Evolutionary conservation across 2,888 invertebrate species (phyloP), one percentile per base, ranked within the genome.

Genomic region (Lycophotia porphyrea): DNA sequence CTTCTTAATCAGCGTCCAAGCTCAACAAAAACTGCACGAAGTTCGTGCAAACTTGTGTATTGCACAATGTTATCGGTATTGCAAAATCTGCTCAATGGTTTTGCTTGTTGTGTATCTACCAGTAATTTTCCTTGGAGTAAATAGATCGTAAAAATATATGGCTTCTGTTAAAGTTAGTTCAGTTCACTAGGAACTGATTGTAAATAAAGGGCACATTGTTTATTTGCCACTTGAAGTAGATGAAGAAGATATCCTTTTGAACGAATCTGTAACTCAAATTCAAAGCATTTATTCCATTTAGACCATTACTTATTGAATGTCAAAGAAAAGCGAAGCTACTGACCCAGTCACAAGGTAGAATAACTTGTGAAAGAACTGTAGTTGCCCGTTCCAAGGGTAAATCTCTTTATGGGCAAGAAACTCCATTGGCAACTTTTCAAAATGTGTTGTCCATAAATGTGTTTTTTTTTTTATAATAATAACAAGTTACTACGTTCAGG

Each of bases 41-140:
- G 72, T 76, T 82, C 39, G 74, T 71, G 71, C 74, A 87, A 85
- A 87, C 73, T 75, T 73, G 47, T 71, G 70, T 77, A 86, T 88
- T 86, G 76, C 78, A 79, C 77, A 83, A 79, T 88, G 78, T 84
- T 87, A 88, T 88, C 80, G 65, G 71, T 66, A 67, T 69, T 68
- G 74, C 80, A 72, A 63, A 85, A 82, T 80, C 72, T 79, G 71
- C 42, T 39, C 68, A 77, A 88, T 69, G 76, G 73, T 77, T 85
- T 78, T 77, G 75, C 82, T 80, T 76, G 71, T 76, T 72, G 49
- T 55, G 71, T 66, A 47, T 24, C 27, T 60, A 55, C 18, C 15
- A 55, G 63, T 73, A 71, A 71, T 79, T 73, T 80, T 78, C 77
- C 76, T 81, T 76, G 87, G 71, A 69, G 47, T 31, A n/a, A 79